phyloP scores from a whole-genome alignment of 1,140 invertebrate genomes.

The Ips nitidus region DNA sequence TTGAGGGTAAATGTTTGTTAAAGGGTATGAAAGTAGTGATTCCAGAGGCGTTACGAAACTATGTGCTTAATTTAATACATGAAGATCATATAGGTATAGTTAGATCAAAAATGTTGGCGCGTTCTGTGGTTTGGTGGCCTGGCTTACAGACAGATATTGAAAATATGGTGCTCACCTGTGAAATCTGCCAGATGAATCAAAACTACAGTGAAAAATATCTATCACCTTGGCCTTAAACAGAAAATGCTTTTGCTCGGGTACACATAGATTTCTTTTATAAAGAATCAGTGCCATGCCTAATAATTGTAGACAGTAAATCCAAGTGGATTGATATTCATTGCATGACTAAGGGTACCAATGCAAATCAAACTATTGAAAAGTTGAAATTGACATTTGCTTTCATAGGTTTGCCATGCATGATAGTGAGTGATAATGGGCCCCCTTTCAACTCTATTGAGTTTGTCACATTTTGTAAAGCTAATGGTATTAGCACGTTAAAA shows the following conservation, averaged over 20 bases:
- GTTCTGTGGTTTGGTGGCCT: conserved; percentile 53
- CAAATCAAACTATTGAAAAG: conserved; percentile 29
- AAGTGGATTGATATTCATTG: conserved; percentile 42
- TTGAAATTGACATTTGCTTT: conserved; percentile 37
- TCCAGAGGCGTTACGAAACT: conserved; percentile 1
- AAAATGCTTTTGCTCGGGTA: conserved; percentile 15
- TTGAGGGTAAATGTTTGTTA: conserved; percentile 17
- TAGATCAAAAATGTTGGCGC: conserved; percentile 50
- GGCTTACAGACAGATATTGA: conserved; percentile 49
- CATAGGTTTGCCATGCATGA: conserved; percentile 19
- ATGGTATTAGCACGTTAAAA: conserved; percentile 13
- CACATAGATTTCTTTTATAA: conserved; percentile 32
- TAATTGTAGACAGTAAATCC: conserved; percentile 32
- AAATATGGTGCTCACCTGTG: conserved; percentile 30
- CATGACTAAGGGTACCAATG: conserved; percentile 17
- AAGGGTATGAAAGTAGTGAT: conserved; percentile 14
- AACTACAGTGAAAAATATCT: conserved; percentile 8
- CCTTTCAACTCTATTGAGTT: conserved; percentile 23
- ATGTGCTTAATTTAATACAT: conserved; percentile 12
- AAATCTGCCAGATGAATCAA: conserved; percentile 41
- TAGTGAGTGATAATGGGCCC: conserved; percentile 35
- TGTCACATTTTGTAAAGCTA: conserved; percentile 14
- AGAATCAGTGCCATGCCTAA: conserved; percentile 17
- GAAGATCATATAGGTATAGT: conserved; percentile 51
- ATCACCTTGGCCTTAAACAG: conserved; percentile 18